Conservation (phyloP, 2,888 invertebrate species). For the Encarsia formosa region DNA sequence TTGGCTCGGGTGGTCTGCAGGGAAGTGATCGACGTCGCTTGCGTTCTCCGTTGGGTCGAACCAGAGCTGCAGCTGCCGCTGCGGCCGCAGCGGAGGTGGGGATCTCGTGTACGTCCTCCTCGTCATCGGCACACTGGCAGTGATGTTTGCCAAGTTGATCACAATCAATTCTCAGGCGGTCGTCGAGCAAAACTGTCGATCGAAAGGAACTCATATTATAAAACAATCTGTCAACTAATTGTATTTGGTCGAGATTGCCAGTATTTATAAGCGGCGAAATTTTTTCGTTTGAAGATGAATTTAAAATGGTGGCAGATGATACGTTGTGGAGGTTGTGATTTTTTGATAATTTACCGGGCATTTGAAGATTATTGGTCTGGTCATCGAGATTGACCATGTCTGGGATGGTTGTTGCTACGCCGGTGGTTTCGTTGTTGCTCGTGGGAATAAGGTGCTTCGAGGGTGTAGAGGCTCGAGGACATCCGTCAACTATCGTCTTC, state of each 20-base stretch:
- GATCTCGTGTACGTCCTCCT: constrained; percentile 47
- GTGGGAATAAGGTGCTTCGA: constrained; percentile 32
- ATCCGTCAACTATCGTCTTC: constrained; percentile 29
- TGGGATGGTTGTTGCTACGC: background rate
- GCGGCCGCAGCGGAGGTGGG: constrained; percentile 47
- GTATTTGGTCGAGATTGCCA: background rate
- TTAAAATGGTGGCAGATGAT: background rate
- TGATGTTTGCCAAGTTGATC: constrained; percentile 73
- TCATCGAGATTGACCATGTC: background rate
- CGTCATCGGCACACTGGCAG: constrained; percentile 62
- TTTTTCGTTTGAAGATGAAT: background rate
- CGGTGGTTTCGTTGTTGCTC: background rate
- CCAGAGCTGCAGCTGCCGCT: constrained; percentile 30
- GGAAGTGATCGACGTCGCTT: constrained; percentile 47
- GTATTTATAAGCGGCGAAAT: too few species aligned
- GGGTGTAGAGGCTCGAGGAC: too few species aligned
- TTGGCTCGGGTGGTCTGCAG: constrained; percentile 41
- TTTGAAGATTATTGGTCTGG: background rate
- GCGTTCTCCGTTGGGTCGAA: constrained; percentile 41
- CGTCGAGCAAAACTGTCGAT: constrained; percentile 55
- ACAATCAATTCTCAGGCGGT: constrained; percentile 68
- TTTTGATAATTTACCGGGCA: constrained; percentile 37
- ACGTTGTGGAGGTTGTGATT: background rate
- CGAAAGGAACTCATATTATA: constrained; percentile 25
- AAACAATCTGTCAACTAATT: constrained; percentile 6